Conservation (phyloP, 2,113 vertebrate genomes). For the Rhodinocichla rosea region DNA sequence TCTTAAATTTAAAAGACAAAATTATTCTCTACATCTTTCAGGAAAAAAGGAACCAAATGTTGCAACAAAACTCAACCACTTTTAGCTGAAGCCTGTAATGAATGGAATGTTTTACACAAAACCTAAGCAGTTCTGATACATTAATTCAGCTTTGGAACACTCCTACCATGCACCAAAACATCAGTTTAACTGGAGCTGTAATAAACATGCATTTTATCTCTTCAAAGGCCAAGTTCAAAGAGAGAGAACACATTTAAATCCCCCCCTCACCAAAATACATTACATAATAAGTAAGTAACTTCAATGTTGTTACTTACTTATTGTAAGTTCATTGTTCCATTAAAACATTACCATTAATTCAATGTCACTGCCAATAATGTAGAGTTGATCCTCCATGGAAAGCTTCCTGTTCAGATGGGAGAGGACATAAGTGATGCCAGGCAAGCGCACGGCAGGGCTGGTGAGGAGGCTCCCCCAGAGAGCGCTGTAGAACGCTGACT, state of each 20-base stretch:
- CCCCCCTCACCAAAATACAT: rapidly evolving
- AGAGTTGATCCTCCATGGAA: conserved; percentile 98
- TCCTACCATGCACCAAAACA: neutral
- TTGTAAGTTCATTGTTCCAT: neutral
- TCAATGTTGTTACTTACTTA: neutral
- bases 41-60: neutral
- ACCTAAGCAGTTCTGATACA: neutral
- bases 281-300: neutral
- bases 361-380: conserved; percentile 97
- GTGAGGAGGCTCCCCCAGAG: conserved; percentile 98
- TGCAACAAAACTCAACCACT: neutral
- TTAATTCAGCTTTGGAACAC: neutral
- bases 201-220: neutral
- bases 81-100: neutral
- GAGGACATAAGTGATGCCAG: conserved; percentile 94
- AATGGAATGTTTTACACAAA: neutral
- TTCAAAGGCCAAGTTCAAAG: neutral
- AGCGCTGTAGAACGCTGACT: conserved; percentile 94
- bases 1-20: neutral
- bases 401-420: conserved; percentile 96
- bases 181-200: neutral
- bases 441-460: conserved; percentile 92
- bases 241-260: neutral
- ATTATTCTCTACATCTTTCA: neutral
- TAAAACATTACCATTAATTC: conserved; percentile 88